Evolutionary conservation across 2,797 vertebrate species (phyloP), one percentile per base, ranked within the genome.

Genomic region (Tadarida brasiliensis): DNA sequence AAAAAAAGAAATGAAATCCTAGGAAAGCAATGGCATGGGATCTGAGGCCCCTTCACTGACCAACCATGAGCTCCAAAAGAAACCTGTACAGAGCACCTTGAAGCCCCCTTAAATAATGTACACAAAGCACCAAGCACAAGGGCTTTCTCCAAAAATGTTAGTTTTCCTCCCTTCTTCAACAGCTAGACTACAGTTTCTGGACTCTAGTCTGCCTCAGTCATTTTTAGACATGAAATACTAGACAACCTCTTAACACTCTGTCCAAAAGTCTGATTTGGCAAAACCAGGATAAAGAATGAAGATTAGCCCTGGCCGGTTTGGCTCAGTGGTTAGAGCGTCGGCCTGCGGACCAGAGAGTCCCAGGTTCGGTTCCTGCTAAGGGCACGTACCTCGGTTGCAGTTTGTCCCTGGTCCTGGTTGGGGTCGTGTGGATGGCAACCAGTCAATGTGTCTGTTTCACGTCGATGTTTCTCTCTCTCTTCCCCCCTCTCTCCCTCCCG

Each of bases 231-330:
- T 67, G 49, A 77, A 14, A 70, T 54, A 84, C 28, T 61, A 95
- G n/a, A 93, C 19, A 94, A 94, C 5, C 17, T 77, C 39, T 14
- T 92, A 35, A 63, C 8, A 24, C 56, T 90, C 33, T 89, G 7
- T 86, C 44, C 76, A 92, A 96, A 91, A 95, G 54, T 11, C 67
- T 92, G 70, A 89, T 39, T 83, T 94, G 54, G 65, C 68, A 90
- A 93, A 95, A 90, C 26, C 47, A 76, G 49, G 33, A 95, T 73
- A 26, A 51, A 85, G 70, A 87, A 78, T 26, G 22, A 39, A 87
- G 17, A 70, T 76, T 44, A 44, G 39, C 39, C 39, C 39, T 44
- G 39, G 39, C 39, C 39, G 5, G 39, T 44, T 44, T 44, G 39
- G 39, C 39, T 44, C 39, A 44, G 39, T 7, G 39, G 39, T 44